Conservation (phyloP, 2,797 vertebrate species). For the Sebastes elongatus region DNA sequence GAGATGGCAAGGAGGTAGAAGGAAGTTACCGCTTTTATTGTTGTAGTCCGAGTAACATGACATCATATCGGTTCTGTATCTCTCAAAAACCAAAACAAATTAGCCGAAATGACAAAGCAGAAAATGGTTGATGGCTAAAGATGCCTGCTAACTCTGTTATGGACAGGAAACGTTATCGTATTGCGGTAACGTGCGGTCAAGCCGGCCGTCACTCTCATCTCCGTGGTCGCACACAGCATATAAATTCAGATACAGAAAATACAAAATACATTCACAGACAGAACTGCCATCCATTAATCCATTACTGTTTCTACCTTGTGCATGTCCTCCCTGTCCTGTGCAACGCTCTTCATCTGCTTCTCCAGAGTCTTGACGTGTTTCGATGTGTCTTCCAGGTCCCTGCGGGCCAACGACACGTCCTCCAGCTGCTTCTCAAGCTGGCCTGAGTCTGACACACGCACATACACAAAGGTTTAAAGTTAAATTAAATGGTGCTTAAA, state of each 20-base stretch:
- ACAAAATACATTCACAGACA: not conserved
- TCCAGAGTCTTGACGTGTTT: slow-evolving; percentile 91
- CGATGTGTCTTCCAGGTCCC: slow-evolving; percentile 91
- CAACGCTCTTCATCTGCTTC: slow-evolving; percentile 90
- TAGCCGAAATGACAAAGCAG: no score
- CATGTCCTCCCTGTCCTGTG: slow-evolving; percentile 91
- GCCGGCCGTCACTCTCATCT: no score
- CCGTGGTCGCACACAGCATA: no score
- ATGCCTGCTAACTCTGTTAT: no score
- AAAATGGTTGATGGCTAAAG: no score
- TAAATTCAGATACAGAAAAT: not conserved
- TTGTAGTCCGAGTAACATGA: no score
- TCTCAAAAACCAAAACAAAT: no score
- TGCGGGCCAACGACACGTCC: slow-evolving; percentile 85
- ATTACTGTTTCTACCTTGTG: slow-evolving; percentile 87
- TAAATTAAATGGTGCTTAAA: not conserved
- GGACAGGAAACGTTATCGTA: no score
- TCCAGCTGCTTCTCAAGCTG: slow-evolving; percentile 91
- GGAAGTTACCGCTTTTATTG: no score
- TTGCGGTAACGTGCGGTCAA: no score
- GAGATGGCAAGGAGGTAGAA: no score
- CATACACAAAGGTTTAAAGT: not conserved
- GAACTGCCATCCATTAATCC: not conserved
- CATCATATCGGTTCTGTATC: no score
- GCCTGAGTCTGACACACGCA: slow-evolving; percentile 84